phyloP scores from a whole-genome alignment of 1,140 invertebrate species.

The Papilio machaon region DNA sequence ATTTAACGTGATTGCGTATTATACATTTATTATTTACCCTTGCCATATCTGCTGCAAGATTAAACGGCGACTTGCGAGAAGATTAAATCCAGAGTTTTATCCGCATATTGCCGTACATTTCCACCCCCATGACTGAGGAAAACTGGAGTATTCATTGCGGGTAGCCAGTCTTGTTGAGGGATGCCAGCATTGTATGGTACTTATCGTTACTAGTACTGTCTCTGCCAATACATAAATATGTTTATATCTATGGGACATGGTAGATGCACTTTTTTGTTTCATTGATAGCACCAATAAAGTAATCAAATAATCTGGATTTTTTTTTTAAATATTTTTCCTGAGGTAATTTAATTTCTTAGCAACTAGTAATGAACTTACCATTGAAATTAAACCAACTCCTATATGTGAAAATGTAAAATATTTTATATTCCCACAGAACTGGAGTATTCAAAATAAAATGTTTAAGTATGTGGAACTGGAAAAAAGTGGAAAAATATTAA shows the following conservation, averaged over 20 bases:
- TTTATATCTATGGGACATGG: neutral
- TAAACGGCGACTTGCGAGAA: constrained; percentile 66
- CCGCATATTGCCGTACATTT: constrained; percentile 65
- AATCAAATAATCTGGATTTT: neutral
- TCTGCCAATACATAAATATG: neutral
- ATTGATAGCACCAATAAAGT: neutral
- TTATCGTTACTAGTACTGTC: neutral
- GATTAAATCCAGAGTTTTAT: constrained; percentile 70
- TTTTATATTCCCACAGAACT: neutral
- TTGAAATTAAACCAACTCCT: neutral
- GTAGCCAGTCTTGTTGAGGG: constrained; percentile 58
- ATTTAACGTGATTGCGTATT: constrained; percentile 58
- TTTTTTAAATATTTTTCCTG: neutral
- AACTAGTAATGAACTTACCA: neutral
- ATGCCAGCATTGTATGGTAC: constrained; percentile 44
- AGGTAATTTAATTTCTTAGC: neutral
- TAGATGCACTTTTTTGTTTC: neutral
- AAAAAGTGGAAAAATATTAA: constrained; percentile 11
- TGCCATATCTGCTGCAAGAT: constrained; percentile 65
- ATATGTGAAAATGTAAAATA: neutral
- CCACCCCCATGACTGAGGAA: constrained; percentile 58
- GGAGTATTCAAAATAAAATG: constrained; percentile 10
- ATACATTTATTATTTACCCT: constrained; percentile 67
- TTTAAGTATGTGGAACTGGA: constrained; percentile 16
- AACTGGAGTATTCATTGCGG: constrained; percentile 70